Conservation (phyloP, 2,797 vertebrate species). For the Micropoecilia bifurca region DNA sequence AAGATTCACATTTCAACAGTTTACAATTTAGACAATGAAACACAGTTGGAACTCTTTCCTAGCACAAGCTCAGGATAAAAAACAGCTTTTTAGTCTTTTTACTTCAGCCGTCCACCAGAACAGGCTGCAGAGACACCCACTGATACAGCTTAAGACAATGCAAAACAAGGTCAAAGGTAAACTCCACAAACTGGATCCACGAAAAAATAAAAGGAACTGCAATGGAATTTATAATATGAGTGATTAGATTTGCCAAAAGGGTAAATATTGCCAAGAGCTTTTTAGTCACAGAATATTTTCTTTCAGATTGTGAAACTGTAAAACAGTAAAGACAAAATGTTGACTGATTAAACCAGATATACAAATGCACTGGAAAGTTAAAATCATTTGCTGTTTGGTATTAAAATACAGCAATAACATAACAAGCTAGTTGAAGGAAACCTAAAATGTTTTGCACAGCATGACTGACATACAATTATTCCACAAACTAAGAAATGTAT, state of each 20-base stretch:
- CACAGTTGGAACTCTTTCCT: not conserved
- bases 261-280: slow-evolving; percentile 41
- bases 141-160: not conserved
- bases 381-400: not conserved
- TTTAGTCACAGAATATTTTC: slow-evolving; percentile 27
- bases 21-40: not conserved
- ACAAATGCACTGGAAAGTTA: not conserved
- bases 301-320: slow-evolving; percentile 24
- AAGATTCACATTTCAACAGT: not conserved
- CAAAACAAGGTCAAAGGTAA: not conserved
- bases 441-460: not conserved
- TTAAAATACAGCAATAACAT: not conserved
- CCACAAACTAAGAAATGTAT: not conserved
- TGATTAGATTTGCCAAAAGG: slow-evolving; percentile 39
- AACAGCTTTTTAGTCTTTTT: not conserved
- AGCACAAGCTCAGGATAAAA: not conserved
- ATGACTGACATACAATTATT: not conserved
- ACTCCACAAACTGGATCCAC: not conserved
- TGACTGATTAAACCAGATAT: slow-evolving; percentile 3
- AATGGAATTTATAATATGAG: slow-evolving; percentile 16
- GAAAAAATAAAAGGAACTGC: not conserved
- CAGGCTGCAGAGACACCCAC: not conserved
- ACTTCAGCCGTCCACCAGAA: not conserved
- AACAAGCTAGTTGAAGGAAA: not conserved
- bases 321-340: slow-evolving; percentile 25